Evolutionary conservation across 1,140 invertebrate species (phyloP).

Genomic region (Drosophila triauraria): DNA sequence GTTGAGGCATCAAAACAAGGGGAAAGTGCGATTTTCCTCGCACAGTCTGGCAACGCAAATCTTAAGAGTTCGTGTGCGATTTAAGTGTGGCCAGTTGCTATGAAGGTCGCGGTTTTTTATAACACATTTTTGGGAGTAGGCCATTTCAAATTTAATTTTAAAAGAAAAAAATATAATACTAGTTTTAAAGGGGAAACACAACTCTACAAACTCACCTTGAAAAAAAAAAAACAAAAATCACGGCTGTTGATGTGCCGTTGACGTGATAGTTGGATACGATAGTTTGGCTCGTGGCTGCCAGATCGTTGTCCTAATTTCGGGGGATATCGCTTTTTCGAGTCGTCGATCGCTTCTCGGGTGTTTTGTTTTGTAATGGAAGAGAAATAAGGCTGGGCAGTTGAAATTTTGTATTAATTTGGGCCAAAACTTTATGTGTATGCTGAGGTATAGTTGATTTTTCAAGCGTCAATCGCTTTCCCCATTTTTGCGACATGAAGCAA

Average conservation of each 20-base stretch:
- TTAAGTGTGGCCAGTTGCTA: too few relatives aligned
- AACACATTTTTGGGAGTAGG: too few relatives aligned
- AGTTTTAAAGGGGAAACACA: too few relatives aligned
- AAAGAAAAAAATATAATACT: too few relatives aligned
- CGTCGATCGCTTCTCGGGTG: constrained; percentile 20
- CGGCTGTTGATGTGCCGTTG: not conserved
- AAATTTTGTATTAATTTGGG: constrained; percentile 71
- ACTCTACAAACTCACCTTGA: not conserved
- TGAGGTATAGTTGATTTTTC: constrained; percentile 38
- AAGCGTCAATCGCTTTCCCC: constrained; percentile 28
- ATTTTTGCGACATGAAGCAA: constrained; percentile 42
- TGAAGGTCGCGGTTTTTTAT: too few relatives aligned
- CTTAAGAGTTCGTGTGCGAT: too few relatives aligned
- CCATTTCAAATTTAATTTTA: too few relatives aligned
- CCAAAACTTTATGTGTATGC: constrained; percentile 66
- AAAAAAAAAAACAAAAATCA: too few relatives aligned
- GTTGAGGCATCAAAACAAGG: too few relatives aligned
- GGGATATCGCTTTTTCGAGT: constrained; percentile 6
- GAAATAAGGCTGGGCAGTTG: constrained; percentile 68
- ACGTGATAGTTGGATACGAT: not conserved
- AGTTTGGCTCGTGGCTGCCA: not conserved
- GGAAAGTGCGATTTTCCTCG: too few relatives aligned
- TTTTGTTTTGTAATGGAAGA: constrained; percentile 44
- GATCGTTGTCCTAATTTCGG: not conserved
- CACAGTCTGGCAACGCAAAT: too few relatives aligned